Evolutionary conservation across 2,797 vertebrate genomes (phyloP).

Genomic region (Petrocephalus sullivani): DNA sequence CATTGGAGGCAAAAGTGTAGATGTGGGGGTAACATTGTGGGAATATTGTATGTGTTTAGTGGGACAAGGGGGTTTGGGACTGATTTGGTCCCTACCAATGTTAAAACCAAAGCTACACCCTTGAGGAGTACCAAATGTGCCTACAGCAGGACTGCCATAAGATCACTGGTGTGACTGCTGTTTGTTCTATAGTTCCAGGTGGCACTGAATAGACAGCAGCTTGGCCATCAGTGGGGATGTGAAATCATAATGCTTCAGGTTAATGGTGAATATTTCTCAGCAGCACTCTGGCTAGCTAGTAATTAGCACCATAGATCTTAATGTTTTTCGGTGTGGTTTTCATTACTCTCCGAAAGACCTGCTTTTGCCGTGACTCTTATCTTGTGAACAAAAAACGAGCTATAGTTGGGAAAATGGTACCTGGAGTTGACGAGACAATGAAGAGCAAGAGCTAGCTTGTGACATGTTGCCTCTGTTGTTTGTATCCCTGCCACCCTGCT

Average conservation of each 20-base stretch:
- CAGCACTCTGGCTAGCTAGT: neutral
- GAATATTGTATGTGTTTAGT: neutral
- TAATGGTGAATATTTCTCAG: neutral
- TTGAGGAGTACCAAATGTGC: constrained; percentile 1
- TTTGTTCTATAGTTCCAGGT: neutral
- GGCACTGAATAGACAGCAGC: neutral
- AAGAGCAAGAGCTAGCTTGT: neutral
- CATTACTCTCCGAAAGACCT: neutral
- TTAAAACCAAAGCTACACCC: neutral
- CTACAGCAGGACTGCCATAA: constrained; percentile 42
- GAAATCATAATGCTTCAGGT: neutral
- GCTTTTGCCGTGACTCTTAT: neutral
- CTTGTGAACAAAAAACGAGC: neutral
- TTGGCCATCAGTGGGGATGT: neutral
- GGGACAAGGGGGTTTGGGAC: too few species aligned
- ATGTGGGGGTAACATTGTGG: neutral
- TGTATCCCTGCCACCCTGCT: neutral
- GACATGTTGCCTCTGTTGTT: neutral
- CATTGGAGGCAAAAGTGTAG: neutral
- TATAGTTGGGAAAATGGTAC: neutral
- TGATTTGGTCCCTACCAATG: neutral
- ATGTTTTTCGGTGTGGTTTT: neutral
- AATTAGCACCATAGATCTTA: neutral
- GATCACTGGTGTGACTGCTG: constrained; percentile 31
- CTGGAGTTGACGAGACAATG: neutral